phyloP scores from a whole-genome alignment of 2,113 vertebrate species.

The Neotoma lepida region DNA sequence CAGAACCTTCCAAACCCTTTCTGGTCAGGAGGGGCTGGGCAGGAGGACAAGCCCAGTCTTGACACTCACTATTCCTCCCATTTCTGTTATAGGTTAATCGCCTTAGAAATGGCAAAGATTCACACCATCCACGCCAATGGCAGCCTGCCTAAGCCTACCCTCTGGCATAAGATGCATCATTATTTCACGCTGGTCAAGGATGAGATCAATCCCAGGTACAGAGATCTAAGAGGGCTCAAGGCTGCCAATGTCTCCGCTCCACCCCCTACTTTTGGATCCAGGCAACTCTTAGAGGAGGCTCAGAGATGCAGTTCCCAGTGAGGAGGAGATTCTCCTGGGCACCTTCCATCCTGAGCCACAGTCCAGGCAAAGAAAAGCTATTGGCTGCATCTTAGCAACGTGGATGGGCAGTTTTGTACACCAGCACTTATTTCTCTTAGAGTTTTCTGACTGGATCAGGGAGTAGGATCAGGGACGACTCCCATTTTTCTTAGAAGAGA shows the following conservation, averaged over 20 bases:
- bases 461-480: neutral
- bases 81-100: conserved; percentile 89
- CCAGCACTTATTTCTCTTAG: neutral
- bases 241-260: neutral
- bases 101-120: conserved; percentile 95
- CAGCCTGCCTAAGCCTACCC: conserved; percentile 93
- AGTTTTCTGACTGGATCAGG: neutral
- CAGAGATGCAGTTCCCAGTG: neutral
- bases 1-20: neutral
- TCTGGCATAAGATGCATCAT: conserved; percentile 95
- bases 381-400: neutral
- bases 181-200: conserved; percentile 95
- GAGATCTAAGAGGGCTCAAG: conserved; percentile 62
- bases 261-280: neutral
- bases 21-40: neutral
- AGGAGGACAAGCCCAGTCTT: neutral
- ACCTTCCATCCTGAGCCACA: neutral
- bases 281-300: accelerated
- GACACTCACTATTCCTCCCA: accelerated
- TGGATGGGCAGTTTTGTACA: neutral
- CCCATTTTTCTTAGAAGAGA: neutral
- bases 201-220: conserved; percentile 93
- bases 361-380: neutral
- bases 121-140: conserved; percentile 96
- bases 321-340: neutral